A percentile compares a stretch with the other conserved stretches of the same genome.
phyloP scores from a whole-genome alignment of 2,113 vertebrate species.

The Nesospiza acunhae region DNA sequence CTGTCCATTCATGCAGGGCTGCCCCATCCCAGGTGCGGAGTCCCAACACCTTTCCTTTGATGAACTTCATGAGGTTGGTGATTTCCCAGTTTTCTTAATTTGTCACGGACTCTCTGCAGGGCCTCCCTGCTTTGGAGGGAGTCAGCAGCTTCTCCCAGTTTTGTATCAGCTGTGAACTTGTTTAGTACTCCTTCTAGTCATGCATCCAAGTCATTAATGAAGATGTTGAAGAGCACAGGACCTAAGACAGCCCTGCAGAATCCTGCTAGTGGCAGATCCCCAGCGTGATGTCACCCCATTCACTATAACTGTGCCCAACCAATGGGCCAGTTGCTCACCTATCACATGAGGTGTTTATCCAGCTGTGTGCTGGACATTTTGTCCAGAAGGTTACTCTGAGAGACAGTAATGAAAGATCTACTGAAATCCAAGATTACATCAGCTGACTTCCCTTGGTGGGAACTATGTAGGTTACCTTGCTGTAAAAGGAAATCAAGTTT shows the following conservation, averaged over 20 bases:
- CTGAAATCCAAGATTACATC: background rate
- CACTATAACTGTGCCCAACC: background rate
- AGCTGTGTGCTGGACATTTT: background rate
- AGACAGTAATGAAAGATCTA: background rate
- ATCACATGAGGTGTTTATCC: background rate
- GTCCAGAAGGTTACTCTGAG: background rate
- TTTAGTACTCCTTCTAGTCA: background rate
- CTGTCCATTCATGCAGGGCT: background rate
- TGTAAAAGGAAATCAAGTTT: background rate
- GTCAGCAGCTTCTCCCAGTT: background rate
- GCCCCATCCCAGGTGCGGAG: background rate
- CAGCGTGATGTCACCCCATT: background rate
- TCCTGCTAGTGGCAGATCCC: background rate
- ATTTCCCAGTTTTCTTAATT: background rate
- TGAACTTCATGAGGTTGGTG: background rate
- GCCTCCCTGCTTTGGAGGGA: background rate
- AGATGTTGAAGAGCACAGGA: background rate
- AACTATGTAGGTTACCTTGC: background rate
- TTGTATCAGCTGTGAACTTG: background rate
- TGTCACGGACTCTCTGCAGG: background rate
- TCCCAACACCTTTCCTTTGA: background rate
- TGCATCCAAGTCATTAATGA: background rate
- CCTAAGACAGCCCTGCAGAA: background rate
- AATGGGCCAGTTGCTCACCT: background rate
- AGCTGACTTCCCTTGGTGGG: background rate